A percentile compares a stretch with the other conserved stretches of the same genome.
phyloP scores from a whole-genome alignment of 2,797 vertebrate species.

The Threskiornis aethiopicus region DNA sequence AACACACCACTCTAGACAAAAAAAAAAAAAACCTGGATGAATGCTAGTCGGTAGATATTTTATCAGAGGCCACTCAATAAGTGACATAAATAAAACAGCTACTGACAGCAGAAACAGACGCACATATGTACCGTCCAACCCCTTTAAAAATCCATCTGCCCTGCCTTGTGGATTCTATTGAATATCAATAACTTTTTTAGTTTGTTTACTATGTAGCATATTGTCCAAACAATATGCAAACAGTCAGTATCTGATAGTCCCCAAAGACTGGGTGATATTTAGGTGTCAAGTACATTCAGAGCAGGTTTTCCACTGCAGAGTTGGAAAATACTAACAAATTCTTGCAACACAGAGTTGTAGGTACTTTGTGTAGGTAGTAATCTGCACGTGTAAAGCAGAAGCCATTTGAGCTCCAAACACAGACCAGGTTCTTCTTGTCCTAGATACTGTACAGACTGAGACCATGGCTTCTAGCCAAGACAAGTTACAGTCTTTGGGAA shows the following conservation, averaged over 20 bases:
- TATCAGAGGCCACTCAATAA: neutral
- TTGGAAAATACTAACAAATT: neutral
- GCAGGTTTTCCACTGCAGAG: neutral
- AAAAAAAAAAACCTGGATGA: neutral
- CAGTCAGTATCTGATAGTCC: neutral
- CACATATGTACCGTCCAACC: constrained; percentile 4
- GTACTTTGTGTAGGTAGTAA: neutral
- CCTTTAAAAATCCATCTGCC: constrained; percentile 44
- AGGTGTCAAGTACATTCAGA: neutral
- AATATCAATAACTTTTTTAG: neutral
- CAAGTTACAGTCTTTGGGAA: neutral
- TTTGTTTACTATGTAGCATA: neutral
- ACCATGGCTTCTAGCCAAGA: neutral
- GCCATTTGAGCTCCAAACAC: neutral
- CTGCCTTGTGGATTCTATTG: neutral
- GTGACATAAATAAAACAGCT: constrained; percentile 8
- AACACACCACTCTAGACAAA: neutral
- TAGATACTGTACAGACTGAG: neutral
- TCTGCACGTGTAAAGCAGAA: neutral
- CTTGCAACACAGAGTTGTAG: neutral
- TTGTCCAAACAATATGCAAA: neutral
- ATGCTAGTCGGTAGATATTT: neutral
- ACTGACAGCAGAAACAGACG: neutral
- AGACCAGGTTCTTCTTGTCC: neutral
- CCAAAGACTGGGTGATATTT: neutral